Percentiles rank a stretch among this genome's conserved stretches.
Conservation (phyloP, 2,797 vertebrate genomes). For the Alosa sapidissima region DNA sequence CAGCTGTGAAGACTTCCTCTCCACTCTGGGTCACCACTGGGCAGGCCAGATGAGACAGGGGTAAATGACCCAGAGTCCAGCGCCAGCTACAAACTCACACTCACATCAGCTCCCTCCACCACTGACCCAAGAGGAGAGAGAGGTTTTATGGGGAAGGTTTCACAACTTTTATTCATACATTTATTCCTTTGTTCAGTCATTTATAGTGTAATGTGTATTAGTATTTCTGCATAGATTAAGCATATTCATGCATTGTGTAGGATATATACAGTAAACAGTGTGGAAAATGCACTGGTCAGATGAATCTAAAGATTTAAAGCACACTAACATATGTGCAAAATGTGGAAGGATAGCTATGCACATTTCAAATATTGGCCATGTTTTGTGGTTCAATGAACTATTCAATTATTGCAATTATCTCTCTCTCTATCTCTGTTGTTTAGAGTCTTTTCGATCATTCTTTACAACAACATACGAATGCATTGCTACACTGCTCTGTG, state of each 20-base stretch:
- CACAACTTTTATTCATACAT: neutral
- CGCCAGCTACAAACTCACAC: neutral
- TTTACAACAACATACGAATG: no score
- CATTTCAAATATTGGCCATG: neutral
- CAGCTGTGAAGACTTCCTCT: conserved; percentile 31
- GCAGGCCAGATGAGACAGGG: conserved; percentile 15
- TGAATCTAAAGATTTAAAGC: neutral
- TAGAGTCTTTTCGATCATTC: no score
- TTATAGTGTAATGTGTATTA: neutral
- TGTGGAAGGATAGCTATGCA: neutral
- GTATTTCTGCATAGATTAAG: neutral
- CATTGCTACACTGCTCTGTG: neutral
- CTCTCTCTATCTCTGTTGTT: neutral
- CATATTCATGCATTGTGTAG: neutral
- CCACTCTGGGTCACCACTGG: conserved; percentile 18
- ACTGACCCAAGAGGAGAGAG: neutral
- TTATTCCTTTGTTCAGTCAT: neutral
- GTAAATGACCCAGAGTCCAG: neutral
- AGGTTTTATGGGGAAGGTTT: neutral
- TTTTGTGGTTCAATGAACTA: neutral
- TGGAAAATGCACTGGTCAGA: neutral
- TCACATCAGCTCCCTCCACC: neutral
- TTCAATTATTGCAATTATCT: neutral
- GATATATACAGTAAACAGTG: neutral
- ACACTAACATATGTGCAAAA: neutral